Base-by-base conservation (phyloP, 2,113 vertebrate species). In the Bujurquina vittata region DNA sequence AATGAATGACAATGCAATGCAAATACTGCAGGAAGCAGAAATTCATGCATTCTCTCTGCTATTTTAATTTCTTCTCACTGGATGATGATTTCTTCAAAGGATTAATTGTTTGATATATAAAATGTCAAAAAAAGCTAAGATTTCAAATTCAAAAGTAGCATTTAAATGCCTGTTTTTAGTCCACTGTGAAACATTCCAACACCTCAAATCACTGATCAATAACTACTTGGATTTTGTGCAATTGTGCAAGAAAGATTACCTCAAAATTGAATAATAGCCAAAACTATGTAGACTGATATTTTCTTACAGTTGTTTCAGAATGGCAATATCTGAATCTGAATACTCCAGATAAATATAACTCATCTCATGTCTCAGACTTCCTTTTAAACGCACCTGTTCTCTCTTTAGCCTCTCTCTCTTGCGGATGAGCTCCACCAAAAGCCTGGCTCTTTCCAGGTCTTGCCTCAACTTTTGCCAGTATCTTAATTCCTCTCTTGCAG, bases 381-480 rank as follows among this genome's bases (percentile, higher is more conserved):
- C 22, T 55, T 20, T 49, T 18, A 52, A 31, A 63, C 35, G 54
- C 26, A 99, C 98, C 97, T 99, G 97, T 72, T 99, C 98, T 80
- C 98, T 95, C 94, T 99, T 99, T 89, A 99, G 96, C 84, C 99
- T 97, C 73, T 99, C 98, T 91, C 98, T 95, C 92, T 99, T 99
- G 3, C 98, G 97, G 91, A 99, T 99, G 57, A 99, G 96, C 90
- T 99, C 98, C 4, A 99, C 96, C 85, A 99, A 93, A 88, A 99
- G 95, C 61, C 98, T 93, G 0, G 98, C 98, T 81, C 98, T 95
- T 90, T 99, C 98, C 94, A 99, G 74, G 93, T 99, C 98, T 0
- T 99, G 98, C 29, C 98, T 95, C 60, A 99, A 93, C 75, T 99
- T 99, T 80, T 99, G 98, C 98, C 98, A 99, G 93, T 99, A 99